phyloP scores from a whole-genome alignment of 2,113 vertebrate genomes.

The Pomatorhinus ruficollis region DNA sequence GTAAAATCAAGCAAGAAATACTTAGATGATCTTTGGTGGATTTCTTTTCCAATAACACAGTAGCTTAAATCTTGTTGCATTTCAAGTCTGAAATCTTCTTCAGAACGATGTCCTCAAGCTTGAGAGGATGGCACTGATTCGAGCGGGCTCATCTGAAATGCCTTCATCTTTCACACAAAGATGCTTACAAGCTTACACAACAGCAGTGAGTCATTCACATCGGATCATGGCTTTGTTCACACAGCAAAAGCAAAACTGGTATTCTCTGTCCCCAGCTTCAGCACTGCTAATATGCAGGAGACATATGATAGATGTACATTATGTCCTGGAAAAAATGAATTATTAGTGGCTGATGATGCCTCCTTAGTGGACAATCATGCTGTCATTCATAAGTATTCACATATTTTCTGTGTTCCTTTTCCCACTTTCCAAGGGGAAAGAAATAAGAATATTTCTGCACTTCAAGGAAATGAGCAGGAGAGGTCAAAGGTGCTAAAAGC shows the following conservation, averaged over 20 bases:
- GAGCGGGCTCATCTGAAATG: background rate
- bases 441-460: background rate
- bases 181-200: constrained; percentile 8
- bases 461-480: background rate
- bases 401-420: background rate
- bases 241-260: background rate
- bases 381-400: background rate
- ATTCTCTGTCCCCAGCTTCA: background rate
- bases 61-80: background rate
- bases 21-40: background rate
- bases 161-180: background rate
- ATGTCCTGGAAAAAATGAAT: background rate
- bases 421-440: background rate
- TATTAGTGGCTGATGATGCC: background rate
- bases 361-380: background rate
- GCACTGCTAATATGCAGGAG: background rate
- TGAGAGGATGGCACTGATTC: background rate
- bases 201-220: background rate
- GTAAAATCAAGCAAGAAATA: background rate
- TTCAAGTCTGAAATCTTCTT: background rate
- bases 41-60: background rate
- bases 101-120: background rate
- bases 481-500: background rate
- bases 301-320: background rate
- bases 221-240: background rate